These are phyloP conservation scores for Myathropa florea DNA, from an alignment of 2,888 invertebrate genomes.

Conservation along the genomic window DNA sequence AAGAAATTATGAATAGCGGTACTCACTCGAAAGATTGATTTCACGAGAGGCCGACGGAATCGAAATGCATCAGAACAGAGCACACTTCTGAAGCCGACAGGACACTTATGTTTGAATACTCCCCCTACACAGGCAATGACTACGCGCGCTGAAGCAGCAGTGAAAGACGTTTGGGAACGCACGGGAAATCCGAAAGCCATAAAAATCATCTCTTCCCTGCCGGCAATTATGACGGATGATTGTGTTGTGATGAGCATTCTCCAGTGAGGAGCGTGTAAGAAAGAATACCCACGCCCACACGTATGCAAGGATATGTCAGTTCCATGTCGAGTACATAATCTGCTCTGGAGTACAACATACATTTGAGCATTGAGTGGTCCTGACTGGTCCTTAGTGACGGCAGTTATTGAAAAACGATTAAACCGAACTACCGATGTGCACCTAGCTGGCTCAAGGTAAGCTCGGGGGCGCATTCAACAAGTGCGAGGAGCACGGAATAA, in stretches of 20 bases:
- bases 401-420: not conserved
- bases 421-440: not conserved
- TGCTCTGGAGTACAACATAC: not conserved
- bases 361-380: not conserved
- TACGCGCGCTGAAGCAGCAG: not conserved
- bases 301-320: not conserved
- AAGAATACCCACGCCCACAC: not conserved
- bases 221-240: conserved; percentile 5
- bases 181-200: not conserved
- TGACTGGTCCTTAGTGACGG: not conserved
- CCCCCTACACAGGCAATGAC: conserved; percentile 8
- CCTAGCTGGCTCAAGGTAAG: not conserved
- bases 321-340: not conserved
- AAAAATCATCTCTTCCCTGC: not conserved
- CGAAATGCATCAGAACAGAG: conserved; percentile 38
- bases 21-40: conserved; percentile 59
- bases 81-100: conserved; percentile 47
- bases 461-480: conserved; percentile 18
- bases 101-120: conserved; percentile 27
- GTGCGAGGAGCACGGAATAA: not conserved
- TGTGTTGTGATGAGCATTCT: not conserved
- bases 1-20: conserved; percentile 22
- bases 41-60: conserved; percentile 23
- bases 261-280: not conserved
- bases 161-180: not conserved